Base-by-base conservation (phyloP, 2,888 invertebrate genomes). In the Zygothrica quintamaculata region DNA sequence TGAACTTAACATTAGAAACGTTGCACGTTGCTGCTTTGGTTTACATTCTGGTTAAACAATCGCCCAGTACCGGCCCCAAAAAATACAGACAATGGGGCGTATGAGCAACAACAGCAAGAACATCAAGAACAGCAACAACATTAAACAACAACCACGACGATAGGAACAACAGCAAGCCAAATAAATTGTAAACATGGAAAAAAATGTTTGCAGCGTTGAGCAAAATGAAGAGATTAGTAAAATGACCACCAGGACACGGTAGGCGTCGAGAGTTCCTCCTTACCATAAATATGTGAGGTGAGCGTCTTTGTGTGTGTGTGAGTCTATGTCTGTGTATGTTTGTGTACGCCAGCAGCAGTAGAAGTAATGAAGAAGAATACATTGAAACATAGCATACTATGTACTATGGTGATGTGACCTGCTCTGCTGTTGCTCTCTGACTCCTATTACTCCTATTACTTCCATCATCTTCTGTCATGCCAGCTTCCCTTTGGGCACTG, bases 181-280 rank as follows among this genome's bases (percentile, higher is more conserved):
- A 81, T 74, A 86, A 84, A 86, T 84, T 82, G 79, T 74, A 77
- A 84, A 80, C 80, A 86, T 77, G 84, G 56, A 44, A 67, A 68
- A 65, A 61, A 77, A 61, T 61, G 44, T 73, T 74, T 61, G 61
- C 67, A 60, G 48, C 60, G 59, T 22, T 46, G 60, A 56, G 62
- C 61, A 58, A 81, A 87, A 82, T 87, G 79, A 87, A 82, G 87
- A 82, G 82, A 87, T 82, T 82, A 82, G 85, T 87, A 73, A 85
- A 87, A 82, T 85, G 84, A 65, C 76, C 87, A 73, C 42, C 55
- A 58, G 56, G 44, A 61, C 66, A 71, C 60, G 60, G 66, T 72
- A 71, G 48, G 53, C 60, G 64, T 60, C 61, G n/a, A n/a, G n/a
- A n/a, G n/a, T 43, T 53, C 69, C 29, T 29, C 7, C 29, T 8